Evolutionary conservation across 2,113 vertebrate genomes (phyloP).

Genomic region (Anhinga anhinga): DNA sequence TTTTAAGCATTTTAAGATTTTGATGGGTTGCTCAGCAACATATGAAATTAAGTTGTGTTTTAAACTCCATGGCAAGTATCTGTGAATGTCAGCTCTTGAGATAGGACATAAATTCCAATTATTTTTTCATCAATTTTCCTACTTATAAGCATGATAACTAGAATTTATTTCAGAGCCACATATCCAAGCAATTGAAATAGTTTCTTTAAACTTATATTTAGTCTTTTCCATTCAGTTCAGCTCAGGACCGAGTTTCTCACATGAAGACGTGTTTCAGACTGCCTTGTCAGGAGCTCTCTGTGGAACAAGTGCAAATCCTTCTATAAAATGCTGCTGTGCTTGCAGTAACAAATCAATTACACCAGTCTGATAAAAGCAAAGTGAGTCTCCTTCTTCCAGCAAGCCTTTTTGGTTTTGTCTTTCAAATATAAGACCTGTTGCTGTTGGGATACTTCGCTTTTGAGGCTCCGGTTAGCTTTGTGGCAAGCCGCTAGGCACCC

Average conservation of each 20-base stretch:
- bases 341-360: not conserved
- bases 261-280: rapidly evolving
- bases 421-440: not conserved
- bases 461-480: not conserved
- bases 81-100: not conserved
- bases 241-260: not conserved
- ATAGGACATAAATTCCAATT: not conserved
- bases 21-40: not conserved
- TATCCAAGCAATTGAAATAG: not conserved
- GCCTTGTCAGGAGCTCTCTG: not conserved
- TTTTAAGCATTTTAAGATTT: not conserved
- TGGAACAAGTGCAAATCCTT: not conserved
- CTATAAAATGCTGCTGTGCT: not conserved
- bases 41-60: not conserved
- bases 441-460: not conserved
- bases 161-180: not conserved
- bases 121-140: not conserved
- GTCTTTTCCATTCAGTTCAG: not conserved
- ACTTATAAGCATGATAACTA: not conserved
- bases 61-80: not conserved
- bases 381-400: not conserved
- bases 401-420: not conserved
- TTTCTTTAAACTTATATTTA: not conserved
- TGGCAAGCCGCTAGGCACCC: not conserved
- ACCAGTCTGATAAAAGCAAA: not conserved